Percentiles rank a stretch among this genome's conserved stretches.
Evolutionary conservation across 53 echinoderm and acorn worm species (phyloP).

Genomic region (Zoroaster sp.): DNA sequence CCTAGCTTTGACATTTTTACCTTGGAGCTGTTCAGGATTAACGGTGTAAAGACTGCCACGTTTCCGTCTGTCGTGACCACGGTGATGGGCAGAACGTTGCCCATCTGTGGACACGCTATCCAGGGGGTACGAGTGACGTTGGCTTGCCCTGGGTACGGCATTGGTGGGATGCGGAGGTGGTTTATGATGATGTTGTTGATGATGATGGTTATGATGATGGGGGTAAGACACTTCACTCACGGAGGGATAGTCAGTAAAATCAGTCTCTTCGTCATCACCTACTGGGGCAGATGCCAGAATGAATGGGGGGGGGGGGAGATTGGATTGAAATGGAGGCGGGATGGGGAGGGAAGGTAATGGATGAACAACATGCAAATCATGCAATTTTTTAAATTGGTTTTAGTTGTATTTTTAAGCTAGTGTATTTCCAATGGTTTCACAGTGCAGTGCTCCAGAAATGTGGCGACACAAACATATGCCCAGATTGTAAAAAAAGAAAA

Average conservation of each 20-base stretch:
- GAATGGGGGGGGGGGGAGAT: neutral
- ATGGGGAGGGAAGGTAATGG: neutral
- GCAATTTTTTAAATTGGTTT: too few species aligned
- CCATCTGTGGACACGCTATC: neutral
- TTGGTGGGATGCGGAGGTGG: slow-evolving; percentile 9
- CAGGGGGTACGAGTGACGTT: neutral
- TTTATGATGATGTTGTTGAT: neutral
- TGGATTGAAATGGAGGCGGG: neutral
- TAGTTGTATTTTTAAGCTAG: too few species aligned
- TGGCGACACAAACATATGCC: too few species aligned
- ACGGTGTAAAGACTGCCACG: neutral
- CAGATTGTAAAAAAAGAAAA: too few species aligned
- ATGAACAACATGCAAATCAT: slow-evolving; percentile 25
- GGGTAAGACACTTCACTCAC: neutral
- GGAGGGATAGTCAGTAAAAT: slow-evolving; percentile 9
- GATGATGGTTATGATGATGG: neutral
- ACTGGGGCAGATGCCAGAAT: too few species aligned
- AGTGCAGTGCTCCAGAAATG: too few species aligned
- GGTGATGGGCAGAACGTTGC: neutral
- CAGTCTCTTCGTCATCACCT: neutral
- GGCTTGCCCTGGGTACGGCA: neutral
- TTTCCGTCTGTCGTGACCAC: neutral
- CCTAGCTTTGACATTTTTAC: too few species aligned
- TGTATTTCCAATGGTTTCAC: too few species aligned
- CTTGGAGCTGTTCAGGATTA: slow-evolving; percentile 17